These are phyloP conservation scores for Cyphomyrmex costatus DNA, from an alignment of 1,140 invertebrate species.

Conservation along the genomic window DNA sequence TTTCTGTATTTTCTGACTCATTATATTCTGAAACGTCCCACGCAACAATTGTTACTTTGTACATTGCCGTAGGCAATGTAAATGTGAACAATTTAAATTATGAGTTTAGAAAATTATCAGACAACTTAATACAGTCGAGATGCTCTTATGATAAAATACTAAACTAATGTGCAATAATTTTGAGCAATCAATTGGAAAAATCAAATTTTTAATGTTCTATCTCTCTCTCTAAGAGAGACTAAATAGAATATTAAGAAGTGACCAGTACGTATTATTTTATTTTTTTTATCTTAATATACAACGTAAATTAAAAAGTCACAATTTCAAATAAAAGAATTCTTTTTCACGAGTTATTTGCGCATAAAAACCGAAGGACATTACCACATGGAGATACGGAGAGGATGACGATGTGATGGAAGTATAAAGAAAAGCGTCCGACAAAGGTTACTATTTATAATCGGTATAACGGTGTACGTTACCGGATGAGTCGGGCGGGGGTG, in stretches of 20 bases:
- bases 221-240: not conserved
- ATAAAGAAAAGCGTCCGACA: conserved; percentile 81
- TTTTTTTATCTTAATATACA: not conserved
- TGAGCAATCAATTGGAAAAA: not conserved
- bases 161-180: not conserved
- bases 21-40: conserved; percentile 46
- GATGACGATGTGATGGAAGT: conserved; percentile 68
- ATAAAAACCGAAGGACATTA: conserved; percentile 46
- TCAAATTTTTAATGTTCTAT: not conserved
- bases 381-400: conserved; percentile 48
- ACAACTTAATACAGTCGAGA: conserved; percentile 17
- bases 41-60: conserved; percentile 29
- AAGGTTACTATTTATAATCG: conserved; percentile 86
- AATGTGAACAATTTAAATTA: conserved; percentile 18
- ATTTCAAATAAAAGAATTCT: conserved; percentile 8
- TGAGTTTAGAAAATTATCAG: conserved; percentile 29
- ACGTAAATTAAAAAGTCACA: not conserved
- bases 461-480: conserved; percentile 66
- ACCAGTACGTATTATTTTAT: not conserved
- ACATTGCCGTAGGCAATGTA: no score
- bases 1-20: conserved; percentile 9
- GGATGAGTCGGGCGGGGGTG: conserved; percentile 69
- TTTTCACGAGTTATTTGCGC: conserved; percentile 30
- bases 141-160: not conserved
- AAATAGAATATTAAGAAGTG: not conserved